A percentile compares a stretch with the other conserved stretches of the same genome.
phyloP scores from a whole-genome alignment of 2,113 vertebrate genomes.

The Notarius quadriscutis region DNA sequence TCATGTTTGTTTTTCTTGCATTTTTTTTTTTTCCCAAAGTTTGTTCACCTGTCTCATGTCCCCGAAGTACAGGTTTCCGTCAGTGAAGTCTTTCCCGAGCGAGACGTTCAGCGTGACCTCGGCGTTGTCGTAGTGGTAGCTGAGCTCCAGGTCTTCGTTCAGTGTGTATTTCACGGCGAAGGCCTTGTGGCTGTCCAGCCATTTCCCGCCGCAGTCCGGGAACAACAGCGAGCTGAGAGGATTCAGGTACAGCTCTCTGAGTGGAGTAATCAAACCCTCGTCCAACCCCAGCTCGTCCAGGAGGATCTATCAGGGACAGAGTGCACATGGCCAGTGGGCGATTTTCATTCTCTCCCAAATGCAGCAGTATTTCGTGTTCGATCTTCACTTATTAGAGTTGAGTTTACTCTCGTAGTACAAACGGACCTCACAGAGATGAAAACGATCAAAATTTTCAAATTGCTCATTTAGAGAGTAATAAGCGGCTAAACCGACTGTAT shows the following conservation, averaged over 20 bases:
- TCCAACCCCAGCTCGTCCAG: constrained; percentile 92
- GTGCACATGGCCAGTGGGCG: not conserved
- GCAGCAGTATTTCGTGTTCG: not conserved
- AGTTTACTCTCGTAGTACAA: not conserved
- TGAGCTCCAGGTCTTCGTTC: constrained; percentile 82
- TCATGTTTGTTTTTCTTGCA: not conserved
- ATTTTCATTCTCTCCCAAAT: not conserved
- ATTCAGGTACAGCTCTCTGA: constrained; percentile 83
- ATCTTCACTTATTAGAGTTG: no score
- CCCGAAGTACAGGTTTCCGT: constrained; percentile 90
- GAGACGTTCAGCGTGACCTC: constrained; percentile 92
- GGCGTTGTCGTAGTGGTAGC: constrained; percentile 91
- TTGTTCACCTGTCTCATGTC: constrained; percentile 83
- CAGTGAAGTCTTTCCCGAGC: constrained; percentile 86
- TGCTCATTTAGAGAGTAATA: no score
- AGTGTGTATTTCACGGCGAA: constrained; percentile 90
- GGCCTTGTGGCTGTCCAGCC: constrained; percentile 89
- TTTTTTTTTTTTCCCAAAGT: not conserved
- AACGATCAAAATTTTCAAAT: no score
- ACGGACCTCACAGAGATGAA: no score
- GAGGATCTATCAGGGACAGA: constrained; percentile 64
- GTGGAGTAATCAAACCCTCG: constrained; percentile 78
- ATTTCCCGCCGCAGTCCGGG: constrained; percentile 80
- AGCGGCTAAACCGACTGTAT: no score
- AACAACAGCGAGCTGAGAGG: constrained; percentile 83